Conservation (phyloP, 2,797 vertebrate species). For the Danionella dracula region DNA sequence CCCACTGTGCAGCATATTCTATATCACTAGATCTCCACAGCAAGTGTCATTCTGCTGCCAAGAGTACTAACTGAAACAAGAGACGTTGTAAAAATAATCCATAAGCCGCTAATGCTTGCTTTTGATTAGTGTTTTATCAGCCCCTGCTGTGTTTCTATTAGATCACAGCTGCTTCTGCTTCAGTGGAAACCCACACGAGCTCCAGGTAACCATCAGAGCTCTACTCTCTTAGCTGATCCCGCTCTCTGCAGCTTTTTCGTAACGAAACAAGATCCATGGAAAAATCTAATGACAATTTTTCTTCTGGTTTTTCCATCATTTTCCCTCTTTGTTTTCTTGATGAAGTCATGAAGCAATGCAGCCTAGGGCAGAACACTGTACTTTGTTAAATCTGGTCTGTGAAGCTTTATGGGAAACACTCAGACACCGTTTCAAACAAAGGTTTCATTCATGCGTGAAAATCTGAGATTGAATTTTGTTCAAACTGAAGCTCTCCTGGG, state of each 20-base stretch:
- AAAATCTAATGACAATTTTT: background rate
- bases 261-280: background rate
- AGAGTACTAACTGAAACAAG: background rate
- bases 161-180: background rate
- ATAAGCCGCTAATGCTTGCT: background rate
- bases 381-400: background rate
- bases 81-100: background rate
- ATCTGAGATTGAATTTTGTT: background rate
- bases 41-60: background rate
- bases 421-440: background rate
- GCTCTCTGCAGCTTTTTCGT: background rate
- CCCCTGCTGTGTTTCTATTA: slow-evolving; percentile 19
- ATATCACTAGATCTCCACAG: background rate
- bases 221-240: background rate
- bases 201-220: background rate
- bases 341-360: slow-evolving; percentile 2
- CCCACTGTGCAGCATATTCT: too few species aligned
- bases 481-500: background rate
- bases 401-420: background rate
- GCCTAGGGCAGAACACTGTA: background rate
- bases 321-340: background rate
- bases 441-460: background rate
- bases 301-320: background rate
- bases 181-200: slow-evolving; percentile 1
- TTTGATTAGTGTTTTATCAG: slow-evolving; percentile 2